These are phyloP conservation scores for Nymphalis c-album DNA, from an alignment of 2,888 invertebrate species.

Conservation along the genomic window DNA sequence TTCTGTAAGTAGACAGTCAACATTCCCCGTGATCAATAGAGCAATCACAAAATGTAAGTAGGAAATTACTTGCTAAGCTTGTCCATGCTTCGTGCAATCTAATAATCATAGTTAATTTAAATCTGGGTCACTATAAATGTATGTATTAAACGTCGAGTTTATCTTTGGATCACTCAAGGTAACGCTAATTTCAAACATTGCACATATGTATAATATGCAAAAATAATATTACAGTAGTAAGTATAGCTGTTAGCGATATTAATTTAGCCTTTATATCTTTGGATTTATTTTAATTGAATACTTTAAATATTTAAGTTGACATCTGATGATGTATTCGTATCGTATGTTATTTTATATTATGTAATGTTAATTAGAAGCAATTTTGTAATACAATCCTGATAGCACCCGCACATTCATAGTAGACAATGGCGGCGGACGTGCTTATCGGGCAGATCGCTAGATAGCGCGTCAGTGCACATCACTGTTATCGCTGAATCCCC, in stretches of 20 bases:
- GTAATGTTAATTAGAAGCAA: conserved; percentile 52
- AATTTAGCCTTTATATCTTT: too few relatives aligned
- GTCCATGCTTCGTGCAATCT: not conserved
- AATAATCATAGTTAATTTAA: conserved; percentile 11
- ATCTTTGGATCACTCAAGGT: not conserved
- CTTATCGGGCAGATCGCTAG: conserved; percentile 39
- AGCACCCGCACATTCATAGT: conserved; percentile 60
- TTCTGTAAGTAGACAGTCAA: not conserved
- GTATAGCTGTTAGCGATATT: too few relatives aligned
- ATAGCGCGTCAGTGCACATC: conserved; percentile 63
- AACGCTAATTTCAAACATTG: not conserved
- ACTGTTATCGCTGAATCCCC: conserved; percentile 44
- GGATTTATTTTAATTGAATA: too few relatives aligned
- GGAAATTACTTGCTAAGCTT: conserved; percentile 13
- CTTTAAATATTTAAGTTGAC: too few relatives aligned
- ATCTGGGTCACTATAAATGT: conserved; percentile 8
- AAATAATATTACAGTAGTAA: too few relatives aligned
- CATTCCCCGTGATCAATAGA: conserved; percentile 6
- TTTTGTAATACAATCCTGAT: conserved; percentile 54
- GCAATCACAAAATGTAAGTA: conserved; percentile 14
- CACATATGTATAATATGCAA: not conserved
- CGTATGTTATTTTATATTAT: not conserved
- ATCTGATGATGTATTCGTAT: too few relatives aligned
- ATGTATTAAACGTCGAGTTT: not conserved
- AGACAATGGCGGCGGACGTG: conserved; percentile 52